phyloP scores from a whole-genome alignment of 1,140 invertebrate species.

The Danaus plexippus region DNA sequence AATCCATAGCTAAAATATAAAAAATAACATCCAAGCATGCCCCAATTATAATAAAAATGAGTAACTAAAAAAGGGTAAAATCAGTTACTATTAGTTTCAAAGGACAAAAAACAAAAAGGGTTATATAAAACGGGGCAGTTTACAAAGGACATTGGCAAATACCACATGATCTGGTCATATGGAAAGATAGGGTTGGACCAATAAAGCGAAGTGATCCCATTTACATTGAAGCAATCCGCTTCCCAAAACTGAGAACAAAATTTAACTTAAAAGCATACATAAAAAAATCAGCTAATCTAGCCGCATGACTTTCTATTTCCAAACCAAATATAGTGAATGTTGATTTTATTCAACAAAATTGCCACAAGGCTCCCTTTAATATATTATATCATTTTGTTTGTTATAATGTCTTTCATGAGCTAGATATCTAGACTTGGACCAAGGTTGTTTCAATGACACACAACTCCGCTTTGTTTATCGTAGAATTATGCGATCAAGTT shows the following conservation, averaged over 20 bases:
- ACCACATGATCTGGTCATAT: conserved; percentile 2
- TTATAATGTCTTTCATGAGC: conserved; percentile 24
- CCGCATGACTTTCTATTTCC: conserved; percentile 11
- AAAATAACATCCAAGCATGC: no score
- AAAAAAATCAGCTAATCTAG: conserved; percentile 8
- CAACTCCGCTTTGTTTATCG: conserved; percentile 29
- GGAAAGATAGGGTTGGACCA: conserved; percentile 17
- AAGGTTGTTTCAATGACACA: conserved; percentile 40
- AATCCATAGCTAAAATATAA: conserved; percentile 12
- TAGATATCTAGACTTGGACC: conserved; percentile 30
- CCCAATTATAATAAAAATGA: no score
- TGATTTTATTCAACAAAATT: conserved; percentile 14
- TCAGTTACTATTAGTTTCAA: no score
- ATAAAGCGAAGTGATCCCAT: conserved; percentile 49
- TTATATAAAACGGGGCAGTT: no score
- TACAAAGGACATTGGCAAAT: conserved; percentile 2
- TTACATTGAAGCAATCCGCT: conserved; percentile 33
- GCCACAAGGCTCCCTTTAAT: conserved; percentile 1
- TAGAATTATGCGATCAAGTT: conserved; percentile 32
- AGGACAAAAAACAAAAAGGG: no score
- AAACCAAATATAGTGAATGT: conserved; percentile 7
- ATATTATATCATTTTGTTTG: conserved; percentile 10
- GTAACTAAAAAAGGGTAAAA: no score
- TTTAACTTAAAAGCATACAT: conserved; percentile 1
- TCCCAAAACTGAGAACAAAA: conserved; percentile 27